These are phyloP conservation scores for Corythornis vintsioides DNA, from an alignment of 2,113 vertebrate genomes.

Conservation along the genomic window DNA sequence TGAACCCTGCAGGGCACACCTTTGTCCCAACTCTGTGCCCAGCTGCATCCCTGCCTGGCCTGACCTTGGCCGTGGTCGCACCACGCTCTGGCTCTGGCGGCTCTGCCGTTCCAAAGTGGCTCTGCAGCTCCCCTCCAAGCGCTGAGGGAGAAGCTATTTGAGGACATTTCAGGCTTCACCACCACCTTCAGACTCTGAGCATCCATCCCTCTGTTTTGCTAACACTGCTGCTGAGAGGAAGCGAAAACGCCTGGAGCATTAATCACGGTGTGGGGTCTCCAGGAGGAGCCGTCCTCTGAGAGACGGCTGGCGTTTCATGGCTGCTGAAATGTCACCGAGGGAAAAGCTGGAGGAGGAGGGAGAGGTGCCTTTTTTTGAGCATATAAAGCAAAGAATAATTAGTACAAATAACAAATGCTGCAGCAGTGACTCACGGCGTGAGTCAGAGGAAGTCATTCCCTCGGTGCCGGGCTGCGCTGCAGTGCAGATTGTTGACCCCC, in stretches of 20 bases:
- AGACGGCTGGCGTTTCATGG: neutral
- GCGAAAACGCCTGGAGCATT: neutral
- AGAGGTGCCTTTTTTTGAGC: conserved; percentile 52
- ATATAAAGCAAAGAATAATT: conserved; percentile 45
- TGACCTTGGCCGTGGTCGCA: neutral
- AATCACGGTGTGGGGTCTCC: conserved; percentile 24
- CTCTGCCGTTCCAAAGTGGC: neutral
- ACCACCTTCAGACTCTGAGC: neutral
- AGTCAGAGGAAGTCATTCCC: conserved; percentile 68
- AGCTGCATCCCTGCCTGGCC: neutral
- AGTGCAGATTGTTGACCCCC: neutral
- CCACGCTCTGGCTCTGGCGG: neutral
- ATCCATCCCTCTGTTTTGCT: neutral
- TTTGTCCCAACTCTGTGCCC: neutral
- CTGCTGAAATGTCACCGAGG: conserved; percentile 50
- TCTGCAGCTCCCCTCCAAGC: neutral
- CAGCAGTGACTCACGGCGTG: conserved; percentile 79
- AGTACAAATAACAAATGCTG: conserved; percentile 70
- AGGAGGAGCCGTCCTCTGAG: conserved; percentile 7
- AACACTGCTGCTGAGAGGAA: neutral
- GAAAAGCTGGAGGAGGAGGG: conserved; percentile 51
- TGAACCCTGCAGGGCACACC: neutral
- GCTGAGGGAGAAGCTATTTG: neutral
- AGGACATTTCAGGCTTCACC: neutral
- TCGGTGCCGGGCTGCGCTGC: neutral